Percentiles rank a stretch among this genome's conserved stretches.
phyloP scores from a whole-genome alignment of 2,797 vertebrate genomes.

The Anolis apletophallus region DNA sequence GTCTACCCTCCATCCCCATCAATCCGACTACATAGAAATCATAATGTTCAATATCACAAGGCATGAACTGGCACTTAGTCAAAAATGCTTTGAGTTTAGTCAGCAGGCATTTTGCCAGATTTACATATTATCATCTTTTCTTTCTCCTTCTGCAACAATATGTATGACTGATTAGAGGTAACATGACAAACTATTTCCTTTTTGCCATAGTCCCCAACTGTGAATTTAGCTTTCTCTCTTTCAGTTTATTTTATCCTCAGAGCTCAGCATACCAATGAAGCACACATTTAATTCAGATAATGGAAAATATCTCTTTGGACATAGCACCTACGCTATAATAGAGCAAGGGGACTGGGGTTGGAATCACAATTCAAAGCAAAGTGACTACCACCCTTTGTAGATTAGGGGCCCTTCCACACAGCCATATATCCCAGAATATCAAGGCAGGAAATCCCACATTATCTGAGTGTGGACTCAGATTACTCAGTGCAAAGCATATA shows the following conservation, averaged over 20 bases:
- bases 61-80: constrained; percentile 62
- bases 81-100: constrained; percentile 56
- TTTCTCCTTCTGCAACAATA: constrained; percentile 60
- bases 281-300: constrained; percentile 41
- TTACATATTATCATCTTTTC: constrained; percentile 49
- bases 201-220: constrained; percentile 26
- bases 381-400: too few species aligned
- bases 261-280: constrained; percentile 50
- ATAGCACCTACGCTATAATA: background rate
- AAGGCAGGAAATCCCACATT: too few species aligned
- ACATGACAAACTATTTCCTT: constrained; percentile 62
- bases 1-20: constrained; percentile 64
- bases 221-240: constrained; percentile 55
- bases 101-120: constrained; percentile 53
- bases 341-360: too few species aligned
- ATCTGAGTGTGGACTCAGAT: too few species aligned
- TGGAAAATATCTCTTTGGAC: background rate
- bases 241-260: constrained; percentile 54
- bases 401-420: too few species aligned
- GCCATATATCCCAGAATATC: too few species aligned
- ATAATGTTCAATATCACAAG: constrained; percentile 65
- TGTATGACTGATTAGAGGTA: constrained; percentile 58
- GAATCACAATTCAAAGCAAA: background rate
- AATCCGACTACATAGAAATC: constrained; percentile 68
- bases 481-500: too few species aligned